Base-by-base conservation (phyloP, 1,140 invertebrate genomes). In the Mya arenaria region DNA sequence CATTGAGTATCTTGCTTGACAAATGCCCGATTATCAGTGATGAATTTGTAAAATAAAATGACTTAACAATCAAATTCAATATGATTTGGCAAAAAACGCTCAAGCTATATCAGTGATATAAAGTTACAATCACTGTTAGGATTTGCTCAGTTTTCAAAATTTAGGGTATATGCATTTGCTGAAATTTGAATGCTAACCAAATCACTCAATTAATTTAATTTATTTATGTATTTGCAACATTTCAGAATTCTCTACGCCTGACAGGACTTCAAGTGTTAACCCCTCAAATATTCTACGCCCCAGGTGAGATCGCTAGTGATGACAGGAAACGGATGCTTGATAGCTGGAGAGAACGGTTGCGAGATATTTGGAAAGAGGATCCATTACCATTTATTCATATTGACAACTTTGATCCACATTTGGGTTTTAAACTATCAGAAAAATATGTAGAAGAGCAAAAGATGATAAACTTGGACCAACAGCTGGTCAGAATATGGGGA, bases 361-460 rank as follows among this genome's bases (percentile, higher is more conserved):
- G n/a, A n/a, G 25, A 41, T 1, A 68, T 78, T 23, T 66, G 41
- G 32, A 10, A 41, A n/a, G 75, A 78, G 32, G 17, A 48, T 17
- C 75, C 75, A 10, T 25, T 78, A n/a, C 1, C 8, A 17, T 78
- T 78, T 68, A 37, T 78, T n/a, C 41, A 78, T n/a, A 52, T 78
- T 13, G 30, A 68, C 10, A 32, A 78, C 37, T 78, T 78, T 68
- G 39, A 63, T 25, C 30, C 34, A 4, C 28, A 66, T 25, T 23
- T 68, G n/a, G 75, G 30, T n/a, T 78, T 66, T 25, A n/a, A 66
- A 37, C 25, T 78, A 23, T 37, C 62, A 17, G 62, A 78, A 25
- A 48, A 39, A 34, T 66, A 39, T 68, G 13, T 78, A 8, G 41
- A 65, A 37, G 13, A 52, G 4, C 13, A 56, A n/a, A 55, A 23